Conservation (phyloP, 2,797 vertebrate genomes). For the Astyanax mexicanus region DNA sequence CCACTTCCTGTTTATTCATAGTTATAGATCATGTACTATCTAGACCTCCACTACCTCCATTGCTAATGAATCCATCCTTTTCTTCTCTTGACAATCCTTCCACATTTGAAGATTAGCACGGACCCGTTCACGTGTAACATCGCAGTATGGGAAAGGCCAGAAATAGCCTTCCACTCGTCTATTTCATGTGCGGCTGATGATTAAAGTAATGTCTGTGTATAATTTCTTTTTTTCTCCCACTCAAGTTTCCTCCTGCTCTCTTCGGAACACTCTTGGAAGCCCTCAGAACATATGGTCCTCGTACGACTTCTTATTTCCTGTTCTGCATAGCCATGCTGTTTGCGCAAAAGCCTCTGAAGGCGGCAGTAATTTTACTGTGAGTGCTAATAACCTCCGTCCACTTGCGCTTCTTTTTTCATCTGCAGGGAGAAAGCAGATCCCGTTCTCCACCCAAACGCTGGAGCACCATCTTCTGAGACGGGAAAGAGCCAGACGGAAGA, state of each 20-base stretch:
- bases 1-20: background rate
- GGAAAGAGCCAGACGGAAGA: slow-evolving; percentile 56
- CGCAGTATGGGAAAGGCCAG: background rate
- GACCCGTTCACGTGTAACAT: background rate
- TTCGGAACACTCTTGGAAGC: background rate
- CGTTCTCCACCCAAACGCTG: slow-evolving; percentile 84
- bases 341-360: background rate
- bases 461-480: slow-evolving; percentile 83
- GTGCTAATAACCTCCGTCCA: background rate
- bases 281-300: background rate
- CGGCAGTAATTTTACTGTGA: too few species aligned
- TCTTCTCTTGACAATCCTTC: slow-evolving; percentile 45
- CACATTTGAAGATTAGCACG: background rate
- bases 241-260: background rate
- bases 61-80: slow-evolving; percentile 27
- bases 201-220: background rate
- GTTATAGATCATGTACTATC: background rate
- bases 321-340: background rate
- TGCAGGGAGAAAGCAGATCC: slow-evolving; percentile 79
- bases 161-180: background rate
- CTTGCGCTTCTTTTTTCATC: slow-evolving; percentile 29
- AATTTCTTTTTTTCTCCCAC: background rate
- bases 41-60: slow-evolving; percentile 38
- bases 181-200: background rate
- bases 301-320: slow-evolving; percentile 7